Base-by-base conservation (phyloP, 2,888 invertebrate genomes). In the Euspilapteryx auroguttella region DNA sequence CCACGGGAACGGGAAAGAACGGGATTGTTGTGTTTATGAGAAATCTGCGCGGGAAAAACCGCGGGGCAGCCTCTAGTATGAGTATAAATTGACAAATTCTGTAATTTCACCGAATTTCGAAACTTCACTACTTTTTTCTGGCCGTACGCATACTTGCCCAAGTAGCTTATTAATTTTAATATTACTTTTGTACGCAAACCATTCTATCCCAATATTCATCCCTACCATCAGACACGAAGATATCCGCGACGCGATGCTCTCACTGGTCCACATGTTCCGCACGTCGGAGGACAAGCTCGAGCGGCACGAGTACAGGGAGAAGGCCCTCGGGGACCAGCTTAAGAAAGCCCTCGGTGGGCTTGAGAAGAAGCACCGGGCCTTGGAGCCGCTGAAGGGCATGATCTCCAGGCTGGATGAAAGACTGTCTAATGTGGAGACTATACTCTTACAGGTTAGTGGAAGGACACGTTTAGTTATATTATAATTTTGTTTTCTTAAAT, bases 271-370 rank as follows among this genome's bases (percentile, higher is more conserved):
- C 48, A 87, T 89, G 55, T 85, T 90, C 54, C 80, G 89, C 24
- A 79, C 83, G 21, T 81, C 87, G 28, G 89, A 89, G 36, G 89
- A 88, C 48, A 92, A 91, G 62, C 55, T 93, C 35, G 91, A 92
- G 47, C 73, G 92, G 10, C 92, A 93, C 55, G 92, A 93, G 54
- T 83, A 81, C 42, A 75, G 93, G 8, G 91, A 92, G 55, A 80
- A 88, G 37, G 83, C 83, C 1, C 63, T 90, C 12, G 90, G 89
- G 0, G 91, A 92, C 32, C 80, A 87, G 38, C 49, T 91, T 28
- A 91, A 90, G 63, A 87, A 86, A 50, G 82, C 84, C 27, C 61
- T 93, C 34, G 62, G 77, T 2, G 68, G 79, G 0, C 55, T 92
- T 25, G 89, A 89, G 37, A 89, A 87, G 54, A 81, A 86, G 29